A percentile compares a stretch with the other conserved stretches of the same genome.
phyloP scores from a whole-genome alignment of 2,888 invertebrate genomes.

The Acleris emargana region DNA sequence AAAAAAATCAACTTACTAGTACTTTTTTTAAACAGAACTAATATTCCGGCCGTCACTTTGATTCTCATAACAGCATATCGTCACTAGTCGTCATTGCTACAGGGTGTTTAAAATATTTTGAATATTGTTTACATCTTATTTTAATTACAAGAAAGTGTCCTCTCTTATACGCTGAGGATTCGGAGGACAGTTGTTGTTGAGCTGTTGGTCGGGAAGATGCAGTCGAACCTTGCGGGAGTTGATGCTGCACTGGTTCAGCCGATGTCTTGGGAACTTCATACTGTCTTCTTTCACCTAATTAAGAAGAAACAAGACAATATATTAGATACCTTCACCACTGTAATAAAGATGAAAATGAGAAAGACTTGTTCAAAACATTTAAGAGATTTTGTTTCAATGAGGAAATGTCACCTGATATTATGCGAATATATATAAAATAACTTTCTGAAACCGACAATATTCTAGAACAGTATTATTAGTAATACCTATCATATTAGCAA shows the following conservation, averaged over 20 bases:
- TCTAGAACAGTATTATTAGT: too few relatives aligned
- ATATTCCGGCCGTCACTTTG: too few relatives aligned
- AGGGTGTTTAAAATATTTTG: background rate
- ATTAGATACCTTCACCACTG: too few relatives aligned
- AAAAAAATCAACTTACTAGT: too few relatives aligned
- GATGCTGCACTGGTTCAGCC: slow-evolving; percentile 66
- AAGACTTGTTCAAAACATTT: too few relatives aligned
- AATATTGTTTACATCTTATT: background rate
- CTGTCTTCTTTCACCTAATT: slow-evolving; percentile 73
- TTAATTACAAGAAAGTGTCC: slow-evolving; percentile 69
- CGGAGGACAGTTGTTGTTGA: slow-evolving; percentile 69
- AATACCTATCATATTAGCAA: too few relatives aligned
- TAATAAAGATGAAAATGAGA: too few relatives aligned
- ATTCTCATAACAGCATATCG: too few relatives aligned
- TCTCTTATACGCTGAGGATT: slow-evolving; percentile 56
- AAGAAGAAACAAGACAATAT: background rate
- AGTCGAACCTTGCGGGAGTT: slow-evolving; percentile 74
- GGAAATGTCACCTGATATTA: background rate
- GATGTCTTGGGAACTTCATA: slow-evolving; percentile 64
- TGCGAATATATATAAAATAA: too few relatives aligned
- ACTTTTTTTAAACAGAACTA: too few relatives aligned
- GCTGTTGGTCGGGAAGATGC: slow-evolving; percentile 68
- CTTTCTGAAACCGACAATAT: too few relatives aligned
- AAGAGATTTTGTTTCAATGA: background rate
- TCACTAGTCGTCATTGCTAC: too few relatives aligned